Evolutionary conservation across 2,888 invertebrate species (phyloP).

Genomic region (Dichetophora obliterata): DNA sequence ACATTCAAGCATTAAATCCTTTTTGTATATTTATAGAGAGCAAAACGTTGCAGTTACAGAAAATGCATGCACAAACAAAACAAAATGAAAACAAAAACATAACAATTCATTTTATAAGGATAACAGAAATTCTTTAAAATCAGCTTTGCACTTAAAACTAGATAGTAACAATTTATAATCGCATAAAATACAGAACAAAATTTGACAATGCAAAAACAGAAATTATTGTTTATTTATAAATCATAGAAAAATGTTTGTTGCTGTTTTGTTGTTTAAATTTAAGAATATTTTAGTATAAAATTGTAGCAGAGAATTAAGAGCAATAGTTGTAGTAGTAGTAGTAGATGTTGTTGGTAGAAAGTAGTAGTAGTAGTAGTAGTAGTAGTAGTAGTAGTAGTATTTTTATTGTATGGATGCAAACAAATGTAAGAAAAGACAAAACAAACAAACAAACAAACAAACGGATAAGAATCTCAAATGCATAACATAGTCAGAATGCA

Average conservation of each 20-base stretch:
- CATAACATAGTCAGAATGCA: neutral
- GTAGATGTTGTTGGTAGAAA: constrained; percentile 40
- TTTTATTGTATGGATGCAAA: constrained; percentile 44
- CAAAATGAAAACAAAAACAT: constrained; percentile 27
- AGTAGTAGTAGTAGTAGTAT: constrained; percentile 23
- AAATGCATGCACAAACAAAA: constrained; percentile 21
- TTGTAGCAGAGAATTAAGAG: constrained; percentile 22
- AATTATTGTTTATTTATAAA: constrained; percentile 55
- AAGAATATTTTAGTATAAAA: constrained; percentile 40
- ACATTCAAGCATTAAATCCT: neutral
- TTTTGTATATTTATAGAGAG: neutral
- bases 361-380: too few species aligned
- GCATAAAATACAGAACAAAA: constrained; percentile 26
- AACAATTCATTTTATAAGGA: constrained; percentile 32
- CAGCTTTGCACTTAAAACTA: constrained; percentile 40
- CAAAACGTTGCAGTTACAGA: neutral
- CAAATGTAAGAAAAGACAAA: constrained; percentile 52
- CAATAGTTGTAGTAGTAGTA: constrained; percentile 49
- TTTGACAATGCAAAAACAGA: constrained; percentile 38
- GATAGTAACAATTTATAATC: constrained; percentile 36
- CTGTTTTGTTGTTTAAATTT: constrained; percentile 46
- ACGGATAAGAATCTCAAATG: constrained; percentile 41
- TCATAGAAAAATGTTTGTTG: constrained; percentile 65
- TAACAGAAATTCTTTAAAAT: constrained; percentile 30
- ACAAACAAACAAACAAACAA: constrained; percentile 50